phyloP scores from a whole-genome alignment of 2,113 vertebrate species.

The Pomatorhinus ruficollis region DNA sequence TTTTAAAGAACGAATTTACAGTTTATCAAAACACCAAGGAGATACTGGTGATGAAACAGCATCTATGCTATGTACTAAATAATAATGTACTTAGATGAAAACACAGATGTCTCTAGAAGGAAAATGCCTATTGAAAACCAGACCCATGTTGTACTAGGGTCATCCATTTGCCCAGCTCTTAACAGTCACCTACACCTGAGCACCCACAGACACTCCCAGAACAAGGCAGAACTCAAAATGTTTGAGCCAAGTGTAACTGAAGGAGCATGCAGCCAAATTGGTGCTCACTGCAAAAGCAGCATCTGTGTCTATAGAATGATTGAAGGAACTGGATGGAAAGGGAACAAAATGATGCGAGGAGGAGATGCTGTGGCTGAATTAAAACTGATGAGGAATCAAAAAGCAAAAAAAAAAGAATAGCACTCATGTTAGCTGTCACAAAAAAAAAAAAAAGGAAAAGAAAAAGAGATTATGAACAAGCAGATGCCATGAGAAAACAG shows the following conservation, averaged over 20 bases:
- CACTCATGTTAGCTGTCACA: not conserved
- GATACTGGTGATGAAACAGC: not conserved
- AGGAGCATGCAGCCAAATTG: not conserved
- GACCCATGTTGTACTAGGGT: not conserved
- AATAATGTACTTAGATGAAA: not conserved
- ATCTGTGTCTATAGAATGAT: not conserved
- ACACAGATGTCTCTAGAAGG: not conserved
- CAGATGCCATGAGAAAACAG: not conserved
- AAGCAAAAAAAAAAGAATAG: not conserved
- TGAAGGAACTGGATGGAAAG: not conserved
- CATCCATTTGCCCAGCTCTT: not conserved
- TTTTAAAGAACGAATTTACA: constrained; percentile 34
- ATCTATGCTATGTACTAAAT: not conserved
- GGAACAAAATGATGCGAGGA: not conserved
- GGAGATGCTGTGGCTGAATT: not conserved
- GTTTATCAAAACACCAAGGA: constrained; percentile 23
- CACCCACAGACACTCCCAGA: not conserved
- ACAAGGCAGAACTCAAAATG: not conserved
- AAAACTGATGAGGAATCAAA: not conserved
- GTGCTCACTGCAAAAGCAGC: not conserved
- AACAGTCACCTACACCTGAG: not conserved
- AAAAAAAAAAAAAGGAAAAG: not conserved
- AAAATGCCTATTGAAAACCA: not conserved
- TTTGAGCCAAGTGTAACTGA: not conserved
- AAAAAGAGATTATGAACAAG: not conserved